Evolutionary conservation across 2,113 vertebrate genomes (phyloP), one percentile per base, ranked within the genome.

Genomic region (Lagopus muta): DNA sequence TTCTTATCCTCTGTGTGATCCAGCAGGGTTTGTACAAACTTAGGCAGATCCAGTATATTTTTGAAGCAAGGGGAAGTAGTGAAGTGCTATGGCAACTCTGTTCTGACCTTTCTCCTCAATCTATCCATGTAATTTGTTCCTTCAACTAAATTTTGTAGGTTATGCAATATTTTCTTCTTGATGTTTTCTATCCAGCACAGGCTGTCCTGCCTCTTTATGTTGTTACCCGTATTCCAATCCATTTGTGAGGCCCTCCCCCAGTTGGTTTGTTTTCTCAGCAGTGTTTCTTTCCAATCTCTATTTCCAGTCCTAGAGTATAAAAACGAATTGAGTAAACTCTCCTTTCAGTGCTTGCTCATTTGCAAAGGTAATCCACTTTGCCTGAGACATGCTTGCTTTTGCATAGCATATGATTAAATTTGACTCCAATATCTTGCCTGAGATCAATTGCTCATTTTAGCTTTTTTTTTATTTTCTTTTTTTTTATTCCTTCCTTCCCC

Each of bases 301-400:
- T 74, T 93, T 94, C 36, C 30, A 73, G 45, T 32, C 45, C 34
- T 6, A 32, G 47, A 22, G 19, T 43, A 25, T 64, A 72, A 57
- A 76, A 89, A 64, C 28, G 71, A 79, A 75, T 43, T 7, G 38
- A 87, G 38, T 89, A 82, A 95, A 91, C 27, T 80, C 67, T 75
- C 24, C 21, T 71, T 89, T 89, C 89, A 73, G 40, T 32, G 58
- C 85, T 82, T 82, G 64, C 74, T 95, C 62, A 58, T 87, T 91
- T 89, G 82, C 82, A 85, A 82, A 91, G 82, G 52, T 87, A 89
- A 94, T 95, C 64, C 43, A 76, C 40, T 92, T 94, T 95, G 75
- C 50, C 64, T 50, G 66, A 89, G 78, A 76, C 79, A 70, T 89
- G 67, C 62, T 94, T 89, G 78, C 48, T 85, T 93, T 94, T 92